A percentile compares a stretch with the other conserved stretches of the same genome.
phyloP scores from a whole-genome alignment of 2,797 vertebrate species.

The Acomys russatus region DNA sequence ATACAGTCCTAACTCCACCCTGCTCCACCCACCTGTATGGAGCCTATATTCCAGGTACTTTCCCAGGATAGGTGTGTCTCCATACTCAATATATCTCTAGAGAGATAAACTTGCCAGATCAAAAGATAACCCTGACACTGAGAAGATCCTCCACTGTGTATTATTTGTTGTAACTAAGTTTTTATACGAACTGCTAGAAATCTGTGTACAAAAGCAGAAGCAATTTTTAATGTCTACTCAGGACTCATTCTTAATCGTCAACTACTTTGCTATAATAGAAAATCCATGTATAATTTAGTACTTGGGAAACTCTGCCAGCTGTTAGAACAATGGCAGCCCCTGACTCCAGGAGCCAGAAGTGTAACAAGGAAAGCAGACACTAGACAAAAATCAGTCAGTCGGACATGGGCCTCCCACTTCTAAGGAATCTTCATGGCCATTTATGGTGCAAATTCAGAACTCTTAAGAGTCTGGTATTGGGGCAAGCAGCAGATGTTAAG shows the following conservation, averaged over 20 bases:
- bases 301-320: slow-evolving; percentile 13
- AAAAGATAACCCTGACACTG: not conserved
- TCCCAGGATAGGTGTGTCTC: not conserved
- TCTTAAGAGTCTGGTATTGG: not conserved
- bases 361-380: not conserved
- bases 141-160: not conserved
- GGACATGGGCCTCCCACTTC: not conserved
- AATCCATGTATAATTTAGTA: not conserved
- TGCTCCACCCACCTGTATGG: not conserved
- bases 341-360: slow-evolving; percentile 8
- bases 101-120: not conserved
- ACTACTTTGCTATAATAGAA: not conserved
- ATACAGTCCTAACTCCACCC: not conserved
- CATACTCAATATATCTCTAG: not conserved
- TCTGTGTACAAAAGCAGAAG: slow-evolving; percentile 46
- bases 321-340: slow-evolving; percentile 14
- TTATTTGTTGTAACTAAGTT: slow-evolving; percentile 2
- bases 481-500: not conserved
- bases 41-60: not conserved
- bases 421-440: not conserved
- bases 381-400: not conserved
- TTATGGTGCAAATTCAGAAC: not conserved
- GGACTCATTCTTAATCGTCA: not conserved
- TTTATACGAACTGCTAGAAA: slow-evolving; percentile 49
- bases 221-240: slow-evolving; percentile 28